Evolutionary conservation across 2,888 invertebrate genomes (phyloP).

Genomic region (Plebejus melissa): DNA sequence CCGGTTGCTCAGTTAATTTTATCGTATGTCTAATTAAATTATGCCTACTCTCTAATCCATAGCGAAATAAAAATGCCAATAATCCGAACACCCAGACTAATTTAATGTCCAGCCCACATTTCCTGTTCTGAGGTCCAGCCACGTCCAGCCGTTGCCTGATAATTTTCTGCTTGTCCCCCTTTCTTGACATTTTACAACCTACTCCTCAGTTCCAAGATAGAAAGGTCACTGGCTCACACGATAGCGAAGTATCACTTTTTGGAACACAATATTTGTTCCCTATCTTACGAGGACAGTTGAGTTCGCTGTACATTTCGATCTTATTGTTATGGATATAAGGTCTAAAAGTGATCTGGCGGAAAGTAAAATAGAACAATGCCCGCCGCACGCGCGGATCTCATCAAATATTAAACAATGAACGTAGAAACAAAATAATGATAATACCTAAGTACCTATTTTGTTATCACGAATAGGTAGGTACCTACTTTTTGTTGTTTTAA

Average conservation of each 20-base stretch:
- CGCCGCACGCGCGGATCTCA: not conserved
- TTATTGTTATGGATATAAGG: not conserved
- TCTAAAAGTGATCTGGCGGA: not conserved
- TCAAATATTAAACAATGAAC: not conserved
- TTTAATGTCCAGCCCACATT: not conserved
- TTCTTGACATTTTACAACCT: not conserved
- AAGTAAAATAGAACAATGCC: not conserved
- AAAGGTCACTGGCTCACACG: slow-evolving; percentile 4
- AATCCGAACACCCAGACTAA: slow-evolving; percentile 8
- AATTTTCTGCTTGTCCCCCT: slow-evolving; percentile 11
- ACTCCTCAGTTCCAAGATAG: slow-evolving; percentile 4
- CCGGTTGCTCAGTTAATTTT: not conserved
- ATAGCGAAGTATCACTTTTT: not conserved
- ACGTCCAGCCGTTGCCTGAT: not conserved
- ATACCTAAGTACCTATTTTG: too few species aligned
- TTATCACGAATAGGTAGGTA: too few species aligned
- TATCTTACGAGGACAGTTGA: slow-evolving; percentile 12
- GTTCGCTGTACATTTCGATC: not conserved
- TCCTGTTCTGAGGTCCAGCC: too few species aligned
- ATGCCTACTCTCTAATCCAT: slow-evolving; percentile 1
- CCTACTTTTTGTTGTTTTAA: too few species aligned
- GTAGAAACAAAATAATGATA: not conserved
- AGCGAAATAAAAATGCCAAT: not conserved
- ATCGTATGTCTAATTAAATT: not conserved
- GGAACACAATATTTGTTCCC: not conserved